These are phyloP conservation scores for Melinopterus prodromus DNA, from an alignment of 2,888 invertebrate species.

Conservation along the genomic window DNA sequence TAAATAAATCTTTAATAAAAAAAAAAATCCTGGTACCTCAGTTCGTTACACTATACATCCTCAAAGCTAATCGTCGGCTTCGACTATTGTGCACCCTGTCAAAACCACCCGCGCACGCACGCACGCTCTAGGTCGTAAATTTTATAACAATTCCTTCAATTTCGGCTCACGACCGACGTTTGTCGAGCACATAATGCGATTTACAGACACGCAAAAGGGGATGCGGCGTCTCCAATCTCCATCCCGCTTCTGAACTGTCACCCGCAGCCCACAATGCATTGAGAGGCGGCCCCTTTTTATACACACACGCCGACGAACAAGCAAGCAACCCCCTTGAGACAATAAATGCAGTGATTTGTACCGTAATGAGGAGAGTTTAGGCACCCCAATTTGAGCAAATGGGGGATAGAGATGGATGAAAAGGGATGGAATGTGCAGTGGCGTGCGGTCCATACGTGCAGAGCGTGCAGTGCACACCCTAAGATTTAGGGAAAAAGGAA, in stretches of 20 bases:
- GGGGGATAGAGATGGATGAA: neutral
- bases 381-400: conserved; percentile 10
- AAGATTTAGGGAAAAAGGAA: too few species aligned
- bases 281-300: neutral
- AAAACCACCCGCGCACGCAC: neutral
- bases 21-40: too few species aligned
- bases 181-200: neutral
- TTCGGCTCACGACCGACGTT: neutral
- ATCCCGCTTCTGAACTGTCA: neutral
- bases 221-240: too few species aligned
- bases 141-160: neutral
- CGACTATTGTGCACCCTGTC: neutral
- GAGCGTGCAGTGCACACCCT: too few species aligned
- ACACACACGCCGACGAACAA: neutral
- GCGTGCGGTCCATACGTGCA: too few species aligned
- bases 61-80: neutral
- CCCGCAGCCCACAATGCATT: neutral
- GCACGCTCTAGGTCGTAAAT: neutral
- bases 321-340: conserved; percentile 1
- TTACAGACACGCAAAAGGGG: neutral
- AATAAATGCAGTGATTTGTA: conserved; percentile 16
- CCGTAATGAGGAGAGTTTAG: conserved; percentile 9
- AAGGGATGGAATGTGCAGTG: neutral
- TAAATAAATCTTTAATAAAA: too few species aligned
- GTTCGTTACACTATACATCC: too few species aligned